Percentiles rank a stretch among this genome's conserved stretches.
These are phyloP conservation scores for Dinocampus coccinellae DNA, from an alignment of 2,888 invertebrate genomes.

Conservation along the genomic window DNA sequence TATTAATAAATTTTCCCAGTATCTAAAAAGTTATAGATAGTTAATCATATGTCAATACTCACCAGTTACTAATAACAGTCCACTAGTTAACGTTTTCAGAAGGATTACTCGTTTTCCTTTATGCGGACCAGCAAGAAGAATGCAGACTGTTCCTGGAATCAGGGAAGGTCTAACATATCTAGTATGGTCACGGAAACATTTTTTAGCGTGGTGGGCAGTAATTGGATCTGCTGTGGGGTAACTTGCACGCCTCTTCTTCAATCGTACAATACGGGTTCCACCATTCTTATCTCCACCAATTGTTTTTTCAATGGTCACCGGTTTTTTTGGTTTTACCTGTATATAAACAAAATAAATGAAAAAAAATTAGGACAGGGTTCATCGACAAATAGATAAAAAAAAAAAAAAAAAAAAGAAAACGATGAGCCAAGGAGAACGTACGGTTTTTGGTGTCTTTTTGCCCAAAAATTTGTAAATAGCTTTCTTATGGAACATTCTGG, in stretches of 20 bases:
- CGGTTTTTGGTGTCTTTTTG: constrained; percentile 78
- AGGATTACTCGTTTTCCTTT: constrained; percentile 98
- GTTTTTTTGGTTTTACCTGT: constrained; percentile 78
- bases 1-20: no score
- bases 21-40: neutral
- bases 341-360: neutral
- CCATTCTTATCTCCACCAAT: constrained; percentile 98
- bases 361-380: neutral
- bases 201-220: constrained; percentile 79
- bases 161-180: constrained; percentile 82
- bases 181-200: constrained; percentile 84
- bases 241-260: constrained; percentile 82
- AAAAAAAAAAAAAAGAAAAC: neutral
- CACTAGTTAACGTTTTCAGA: constrained; percentile 86
- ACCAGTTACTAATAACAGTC: constrained; percentile 93
- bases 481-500: constrained; percentile 85
- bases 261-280: constrained; percentile 85
- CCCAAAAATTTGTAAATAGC: constrained; percentile 78
- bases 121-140: constrained; percentile 94
- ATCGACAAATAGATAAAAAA: neutral
- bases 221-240: constrained; percentile 87
- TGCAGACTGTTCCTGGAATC: constrained; percentile 92
- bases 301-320: constrained; percentile 82
- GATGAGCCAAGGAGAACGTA: constrained; percentile 45
- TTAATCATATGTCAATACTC: constrained; percentile 58